phyloP scores from a whole-genome alignment of 1,140 invertebrate species.

The Halesus radiatus region DNA sequence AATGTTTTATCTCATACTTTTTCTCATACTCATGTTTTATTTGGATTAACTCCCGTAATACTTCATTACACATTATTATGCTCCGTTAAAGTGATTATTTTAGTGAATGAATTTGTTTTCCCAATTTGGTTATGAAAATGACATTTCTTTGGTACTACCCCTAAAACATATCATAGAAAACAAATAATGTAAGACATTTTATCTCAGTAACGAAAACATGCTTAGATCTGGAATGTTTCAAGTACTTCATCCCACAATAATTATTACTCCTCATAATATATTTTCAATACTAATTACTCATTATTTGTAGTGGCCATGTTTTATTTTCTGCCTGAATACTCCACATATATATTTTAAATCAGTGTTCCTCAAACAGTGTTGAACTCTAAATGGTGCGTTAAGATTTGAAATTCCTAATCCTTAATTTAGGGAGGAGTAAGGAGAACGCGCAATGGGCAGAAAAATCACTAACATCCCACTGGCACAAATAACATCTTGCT shows the following conservation, averaged over 20 bases:
- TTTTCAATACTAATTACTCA: constrained; percentile 1
- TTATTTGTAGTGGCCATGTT: constrained; percentile 26
- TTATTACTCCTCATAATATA: constrained; percentile 7
- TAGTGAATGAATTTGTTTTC: constrained; percentile 34
- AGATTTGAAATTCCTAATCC: constrained; percentile 57
- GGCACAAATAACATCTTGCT: constrained; percentile 48
- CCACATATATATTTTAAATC: constrained; percentile 18
- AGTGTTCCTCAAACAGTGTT: not conserved
- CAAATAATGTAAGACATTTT: constrained; percentile 17
- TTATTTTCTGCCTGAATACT: constrained; percentile 38
- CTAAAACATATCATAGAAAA: constrained; percentile 31
- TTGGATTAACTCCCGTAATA: constrained; percentile 18
- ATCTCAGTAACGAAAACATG: constrained; percentile 6
- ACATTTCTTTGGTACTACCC: not conserved
- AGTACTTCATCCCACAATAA: constrained; percentile 18
- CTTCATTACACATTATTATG: constrained; percentile 24
- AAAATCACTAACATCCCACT: constrained; percentile 51
- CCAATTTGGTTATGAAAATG: constrained; percentile 23
- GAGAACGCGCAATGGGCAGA: constrained; percentile 56
- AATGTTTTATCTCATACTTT: constrained; percentile 39
- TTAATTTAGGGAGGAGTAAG: constrained; percentile 57
- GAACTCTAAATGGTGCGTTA: constrained; percentile 22
- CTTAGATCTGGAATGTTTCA: constrained; percentile 37
- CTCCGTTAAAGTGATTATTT: constrained; percentile 19
- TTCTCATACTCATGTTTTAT: constrained; percentile 32